Base-by-base conservation (phyloP, 1,140 invertebrate species). In the Aphidius gifuensis region DNA sequence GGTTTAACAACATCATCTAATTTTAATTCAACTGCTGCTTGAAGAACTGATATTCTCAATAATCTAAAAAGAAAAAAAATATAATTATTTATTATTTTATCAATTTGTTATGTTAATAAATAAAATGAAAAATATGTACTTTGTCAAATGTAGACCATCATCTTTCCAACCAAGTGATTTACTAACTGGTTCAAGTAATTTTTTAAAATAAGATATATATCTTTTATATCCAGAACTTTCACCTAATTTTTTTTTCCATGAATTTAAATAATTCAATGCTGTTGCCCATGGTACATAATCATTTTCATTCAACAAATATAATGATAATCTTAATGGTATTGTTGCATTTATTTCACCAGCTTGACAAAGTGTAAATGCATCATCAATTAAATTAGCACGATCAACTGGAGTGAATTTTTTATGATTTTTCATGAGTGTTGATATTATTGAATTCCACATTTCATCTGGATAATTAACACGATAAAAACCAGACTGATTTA, bases 401-500 rank as follows among this genome's bases (percentile, higher is more conserved):
- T 92, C 91, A 7, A 89, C 85, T 5, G 90, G 81, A 66, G 83
- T 87, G 67, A 92, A 87, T 45, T 83, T 83, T 4, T 80, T 85
- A 58, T 90, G 89, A 75, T 93, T 86, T 0, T 77, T 84, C 43
- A 84, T 77, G 5, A 96, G 79, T 23, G 88, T 85, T 9, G 84
- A 71, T 46, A 92, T 91, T 11, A 96, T 81, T 6, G 83, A 80
- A 0, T 83, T 75, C 93, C 92, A 96, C 77, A 89, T 89, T 0
- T 85, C 83, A 3, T 87, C 83, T 42, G 93, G 90, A 75, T 96
- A 96, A 61, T 90, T 88, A 0, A 95, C 92, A 32, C 93, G 83
- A 75, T 94, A 96, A 71, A 93, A 94, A 2, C 93, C 92, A 16
- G 86, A 87, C 76, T 92, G 89, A 70, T 92, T 90, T n/a, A 90